Evolutionary conservation across 2,888 invertebrate species (phyloP).

Genomic region (Sesia apiformis): DNA sequence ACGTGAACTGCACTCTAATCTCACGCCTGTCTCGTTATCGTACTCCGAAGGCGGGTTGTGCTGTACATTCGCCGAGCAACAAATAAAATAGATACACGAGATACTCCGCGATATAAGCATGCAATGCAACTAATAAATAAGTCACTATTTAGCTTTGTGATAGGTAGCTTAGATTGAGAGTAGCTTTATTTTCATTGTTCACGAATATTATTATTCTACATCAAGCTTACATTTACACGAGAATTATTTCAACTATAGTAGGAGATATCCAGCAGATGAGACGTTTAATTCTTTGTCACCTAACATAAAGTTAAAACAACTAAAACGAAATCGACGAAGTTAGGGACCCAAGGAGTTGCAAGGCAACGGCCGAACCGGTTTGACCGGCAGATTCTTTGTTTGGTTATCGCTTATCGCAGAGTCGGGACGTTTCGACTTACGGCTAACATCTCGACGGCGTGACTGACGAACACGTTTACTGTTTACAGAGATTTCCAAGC

Average conservation of each 20-base stretch:
- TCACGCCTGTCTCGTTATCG: constrained; percentile 7
- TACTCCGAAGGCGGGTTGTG: not conserved
- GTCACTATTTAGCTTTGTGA: too few relatives aligned
- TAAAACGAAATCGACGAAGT: constrained; percentile 54
- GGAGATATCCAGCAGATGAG: too few relatives aligned
- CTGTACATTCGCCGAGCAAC: not conserved
- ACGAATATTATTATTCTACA: too few relatives aligned
- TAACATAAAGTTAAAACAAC: constrained; percentile 32
- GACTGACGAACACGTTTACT: constrained; percentile 31
- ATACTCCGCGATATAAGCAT: too few relatives aligned
- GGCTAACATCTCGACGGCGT: constrained; percentile 5
- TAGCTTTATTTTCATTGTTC: too few relatives aligned
- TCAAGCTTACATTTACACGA: too few relatives aligned
- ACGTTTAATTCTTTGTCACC: not conserved
- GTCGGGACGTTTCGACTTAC: constrained; percentile 31
- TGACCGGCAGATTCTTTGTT: constrained; percentile 50
- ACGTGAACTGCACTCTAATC: constrained; percentile 7
- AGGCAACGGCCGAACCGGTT: constrained; percentile 56
- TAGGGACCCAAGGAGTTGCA: constrained; percentile 51
- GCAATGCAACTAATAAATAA: too few relatives aligned
- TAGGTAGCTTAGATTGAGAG: too few relatives aligned
- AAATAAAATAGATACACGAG: not conserved
- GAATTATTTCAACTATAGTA: too few relatives aligned
- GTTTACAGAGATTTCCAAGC: constrained; percentile 42
- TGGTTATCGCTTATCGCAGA: constrained; percentile 30